Evolutionary conservation across 2,113 vertebrate species (phyloP).

Genomic region (Eudyptes chrysolophus): DNA sequence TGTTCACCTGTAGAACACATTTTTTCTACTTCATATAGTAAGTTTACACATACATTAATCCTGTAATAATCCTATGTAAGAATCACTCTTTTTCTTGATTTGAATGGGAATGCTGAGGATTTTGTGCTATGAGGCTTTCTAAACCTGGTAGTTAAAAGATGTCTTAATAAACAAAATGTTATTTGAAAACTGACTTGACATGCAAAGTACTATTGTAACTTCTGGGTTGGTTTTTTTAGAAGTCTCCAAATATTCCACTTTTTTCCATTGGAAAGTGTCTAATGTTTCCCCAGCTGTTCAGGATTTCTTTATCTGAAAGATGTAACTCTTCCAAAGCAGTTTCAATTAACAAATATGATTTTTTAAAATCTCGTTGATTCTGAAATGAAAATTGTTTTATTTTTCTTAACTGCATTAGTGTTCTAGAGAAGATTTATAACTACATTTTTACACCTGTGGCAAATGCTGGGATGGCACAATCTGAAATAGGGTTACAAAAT

Average conservation of each 20-base stretch:
- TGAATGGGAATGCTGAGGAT: neutral
- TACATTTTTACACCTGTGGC: neutral
- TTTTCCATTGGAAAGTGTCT: neutral
- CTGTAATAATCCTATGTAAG: neutral
- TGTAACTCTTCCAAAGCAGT: neutral
- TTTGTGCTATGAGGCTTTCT: neutral
- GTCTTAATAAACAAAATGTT: neutral
- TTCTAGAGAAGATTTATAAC: neutral
- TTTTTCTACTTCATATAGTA: neutral
- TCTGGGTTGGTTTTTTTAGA: neutral
- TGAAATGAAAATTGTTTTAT: neutral
- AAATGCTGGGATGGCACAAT: neutral
- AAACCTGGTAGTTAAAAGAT: neutral
- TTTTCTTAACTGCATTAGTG: neutral
- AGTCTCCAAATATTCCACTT: neutral
- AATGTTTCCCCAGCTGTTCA: neutral
- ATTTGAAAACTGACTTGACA: neutral
- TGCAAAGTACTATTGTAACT: neutral
- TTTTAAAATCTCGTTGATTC: neutral
- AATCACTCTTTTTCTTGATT: neutral
- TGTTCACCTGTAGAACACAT: neutral
- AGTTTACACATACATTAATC: neutral
- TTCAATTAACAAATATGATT: neutral
- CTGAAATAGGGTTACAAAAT: neutral
- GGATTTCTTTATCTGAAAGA: neutral